A percentile compares a stretch with the other conserved stretches of the same genome.
Conservation (phyloP, 2,888 invertebrate species). For the Iselma pallidipennis region DNA sequence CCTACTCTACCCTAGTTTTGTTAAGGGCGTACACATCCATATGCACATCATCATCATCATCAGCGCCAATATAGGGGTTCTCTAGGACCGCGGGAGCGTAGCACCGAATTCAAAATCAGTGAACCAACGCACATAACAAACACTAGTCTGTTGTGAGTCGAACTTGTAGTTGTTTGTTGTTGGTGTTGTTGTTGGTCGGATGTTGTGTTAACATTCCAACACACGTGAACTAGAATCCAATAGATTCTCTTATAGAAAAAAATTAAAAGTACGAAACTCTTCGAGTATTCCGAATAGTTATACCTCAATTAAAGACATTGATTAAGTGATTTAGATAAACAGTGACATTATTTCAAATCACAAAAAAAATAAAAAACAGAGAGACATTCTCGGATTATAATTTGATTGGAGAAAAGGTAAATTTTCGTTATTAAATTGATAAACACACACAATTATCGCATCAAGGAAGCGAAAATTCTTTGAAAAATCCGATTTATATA, state of each 20-base stretch:
- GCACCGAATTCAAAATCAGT: constrained; percentile 1
- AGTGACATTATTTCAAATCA: neutral
- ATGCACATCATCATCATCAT: neutral
- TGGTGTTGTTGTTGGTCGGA: neutral
- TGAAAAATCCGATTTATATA: neutral
- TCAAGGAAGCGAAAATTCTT: no score
- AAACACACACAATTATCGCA: no score
- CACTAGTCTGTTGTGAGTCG: neutral
- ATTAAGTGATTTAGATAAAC: neutral
- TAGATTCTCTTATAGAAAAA: no score
- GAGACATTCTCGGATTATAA: neutral
- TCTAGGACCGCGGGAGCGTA: neutral
- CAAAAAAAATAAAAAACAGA: neutral
- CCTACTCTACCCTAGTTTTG: neutral
- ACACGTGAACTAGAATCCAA: no score
- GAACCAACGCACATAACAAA: neutral
- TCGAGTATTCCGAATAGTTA: no score
- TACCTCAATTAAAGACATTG: neutral
- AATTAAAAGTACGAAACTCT: no score
- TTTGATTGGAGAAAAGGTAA: neutral
- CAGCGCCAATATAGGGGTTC: neutral
- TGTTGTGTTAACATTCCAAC: neutral
- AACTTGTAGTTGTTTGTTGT: neutral
- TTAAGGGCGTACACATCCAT: neutral
- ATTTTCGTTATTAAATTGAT: neutral